phyloP scores from a whole-genome alignment of 1,140 invertebrate genomes.

The Bombus sylvicola region DNA sequence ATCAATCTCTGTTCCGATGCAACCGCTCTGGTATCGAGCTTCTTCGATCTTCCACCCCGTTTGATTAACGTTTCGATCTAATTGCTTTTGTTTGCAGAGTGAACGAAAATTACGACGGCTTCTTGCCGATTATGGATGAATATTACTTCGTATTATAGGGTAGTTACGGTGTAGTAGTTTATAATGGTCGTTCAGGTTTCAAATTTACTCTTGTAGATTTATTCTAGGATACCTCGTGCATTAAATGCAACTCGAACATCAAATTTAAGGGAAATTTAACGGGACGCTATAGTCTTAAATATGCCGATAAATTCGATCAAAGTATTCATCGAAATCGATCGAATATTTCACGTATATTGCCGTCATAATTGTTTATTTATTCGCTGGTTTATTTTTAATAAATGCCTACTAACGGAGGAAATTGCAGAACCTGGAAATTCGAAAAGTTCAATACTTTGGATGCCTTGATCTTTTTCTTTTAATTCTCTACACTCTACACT shows the following conservation, averaged over 20 bases:
- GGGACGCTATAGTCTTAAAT: background rate
- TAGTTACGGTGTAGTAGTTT: background rate
- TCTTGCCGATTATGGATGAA: background rate
- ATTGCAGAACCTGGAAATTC: background rate
- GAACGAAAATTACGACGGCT: background rate
- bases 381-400: background rate
- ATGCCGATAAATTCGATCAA: background rate
- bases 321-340: background rate
- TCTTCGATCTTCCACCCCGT: background rate
- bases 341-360: background rate
- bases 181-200: background rate
- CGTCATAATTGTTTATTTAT: background rate
- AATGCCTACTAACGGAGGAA: background rate
- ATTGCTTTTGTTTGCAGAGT: background rate
- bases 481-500: no score
- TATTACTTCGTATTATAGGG: background rate
- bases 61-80: background rate
- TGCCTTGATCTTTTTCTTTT: background rate
- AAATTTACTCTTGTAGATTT: background rate
- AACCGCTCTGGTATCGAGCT: background rate
- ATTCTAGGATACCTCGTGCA: background rate
- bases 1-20: background rate
- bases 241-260: background rate
- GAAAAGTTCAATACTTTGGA: background rate
- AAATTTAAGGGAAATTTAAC: background rate